phyloP scores from a whole-genome alignment of 1,140 invertebrate genomes.

The Linepithema humile region DNA sequence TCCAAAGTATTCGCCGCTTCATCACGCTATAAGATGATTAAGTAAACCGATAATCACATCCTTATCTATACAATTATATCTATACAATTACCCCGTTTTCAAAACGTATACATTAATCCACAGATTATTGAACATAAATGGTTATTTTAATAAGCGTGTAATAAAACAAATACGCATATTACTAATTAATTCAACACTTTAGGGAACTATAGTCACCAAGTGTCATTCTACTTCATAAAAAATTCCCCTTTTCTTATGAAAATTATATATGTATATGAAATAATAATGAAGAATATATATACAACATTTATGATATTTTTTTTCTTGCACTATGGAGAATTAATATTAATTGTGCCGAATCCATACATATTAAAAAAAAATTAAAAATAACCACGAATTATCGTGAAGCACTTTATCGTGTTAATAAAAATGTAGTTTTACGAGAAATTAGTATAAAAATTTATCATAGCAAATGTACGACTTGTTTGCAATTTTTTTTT shows the following conservation, averaged over 20 bases:
- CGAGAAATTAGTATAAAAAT: background rate
- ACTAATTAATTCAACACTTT: background rate
- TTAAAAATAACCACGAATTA: background rate
- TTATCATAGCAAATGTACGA: background rate
- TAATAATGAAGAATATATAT: too few relatives aligned
- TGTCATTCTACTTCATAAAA: background rate
- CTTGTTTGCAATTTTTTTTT: background rate
- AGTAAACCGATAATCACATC: conserved; percentile 25
- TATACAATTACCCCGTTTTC: background rate
- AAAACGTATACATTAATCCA: conserved; percentile 7
- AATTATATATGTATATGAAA: background rate
- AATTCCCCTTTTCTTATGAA: too few relatives aligned
- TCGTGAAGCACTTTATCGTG: background rate
- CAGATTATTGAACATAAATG: background rate
- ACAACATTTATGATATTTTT: background rate
- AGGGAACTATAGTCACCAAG: background rate
- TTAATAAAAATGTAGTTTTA: background rate
- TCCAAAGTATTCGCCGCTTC: conserved; percentile 21
- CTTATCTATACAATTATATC: conserved; percentile 28
- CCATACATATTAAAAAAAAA: background rate
- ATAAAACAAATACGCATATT: background rate
- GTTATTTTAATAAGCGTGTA: background rate
- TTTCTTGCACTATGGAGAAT: background rate
- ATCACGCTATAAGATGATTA: conserved; percentile 39
- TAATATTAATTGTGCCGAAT: too few relatives aligned